These are phyloP conservation scores for Lophura nycthemera DNA, from an alignment of 2,113 vertebrate species.

Conservation along the genomic window DNA sequence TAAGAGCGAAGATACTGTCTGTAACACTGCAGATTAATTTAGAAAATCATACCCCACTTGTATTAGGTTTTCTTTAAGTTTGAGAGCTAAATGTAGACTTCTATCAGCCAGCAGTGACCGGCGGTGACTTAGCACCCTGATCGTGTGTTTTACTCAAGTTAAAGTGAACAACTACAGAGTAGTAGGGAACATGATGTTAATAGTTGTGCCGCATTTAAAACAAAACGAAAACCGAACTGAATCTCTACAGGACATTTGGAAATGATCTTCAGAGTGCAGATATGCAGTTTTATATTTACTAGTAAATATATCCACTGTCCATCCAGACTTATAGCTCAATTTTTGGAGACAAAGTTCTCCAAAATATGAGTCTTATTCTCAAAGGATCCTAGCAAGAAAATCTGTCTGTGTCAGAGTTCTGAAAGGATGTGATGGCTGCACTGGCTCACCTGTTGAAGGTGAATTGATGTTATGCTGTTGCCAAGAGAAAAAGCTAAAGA, in stretches of 20 bases:
- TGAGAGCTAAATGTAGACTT: neutral
- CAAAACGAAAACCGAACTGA: neutral
- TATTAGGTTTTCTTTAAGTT: neutral
- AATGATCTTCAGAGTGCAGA: neutral
- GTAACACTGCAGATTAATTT: neutral
- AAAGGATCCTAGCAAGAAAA: neutral
- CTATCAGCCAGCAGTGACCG: neutral
- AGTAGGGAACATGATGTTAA: neutral
- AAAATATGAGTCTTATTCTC: neutral
- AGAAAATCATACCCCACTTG: neutral
- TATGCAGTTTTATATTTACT: neutral
- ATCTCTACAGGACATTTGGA: neutral
- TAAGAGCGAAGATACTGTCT: neutral
- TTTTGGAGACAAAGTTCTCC: neutral
- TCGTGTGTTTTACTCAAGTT: neutral
- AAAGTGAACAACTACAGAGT: neutral
- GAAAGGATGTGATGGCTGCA: neutral
- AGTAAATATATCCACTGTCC: neutral
- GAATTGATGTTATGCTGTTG: neutral
- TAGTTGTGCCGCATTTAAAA: neutral
- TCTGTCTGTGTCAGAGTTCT: neutral
- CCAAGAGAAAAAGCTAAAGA: neutral
- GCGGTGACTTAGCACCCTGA: neutral
- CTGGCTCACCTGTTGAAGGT: neutral
- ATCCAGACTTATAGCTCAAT: neutral